Base-by-base conservation (phyloP, 2,797 vertebrate species). In the Esox lucius region DNA sequence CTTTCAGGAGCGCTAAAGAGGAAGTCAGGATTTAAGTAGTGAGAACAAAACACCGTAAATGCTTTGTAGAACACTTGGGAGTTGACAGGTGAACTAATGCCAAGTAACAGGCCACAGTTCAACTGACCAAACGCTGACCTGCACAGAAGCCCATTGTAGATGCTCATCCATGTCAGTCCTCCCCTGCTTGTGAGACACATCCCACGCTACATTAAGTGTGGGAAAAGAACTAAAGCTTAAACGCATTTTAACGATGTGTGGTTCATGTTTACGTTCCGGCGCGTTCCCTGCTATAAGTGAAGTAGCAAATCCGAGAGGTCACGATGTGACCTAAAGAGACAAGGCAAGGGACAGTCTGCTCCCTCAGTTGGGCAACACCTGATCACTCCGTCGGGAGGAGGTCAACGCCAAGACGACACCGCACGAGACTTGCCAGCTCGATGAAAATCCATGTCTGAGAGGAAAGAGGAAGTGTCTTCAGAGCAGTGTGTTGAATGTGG, bases 1-100 rank as follows among this genome's bases (percentile, higher is more conserved):
- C 72, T 79, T 53, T 77, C 70, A 77, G 68, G 31, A 46, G 67
- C 59, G 72, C 61, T 62, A n/a, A 75, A 49, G 71, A 80, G 74
- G 56, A 59, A 59, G 56, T 59, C n/a, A 24, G 56, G 56, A 24
- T n/a, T 22, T 24, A 59, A 22, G 56, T 59, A 59, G 22, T 59
- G 24, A 16, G n/a, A 59, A 59, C 56, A 59, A 59, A 59, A 59
- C 22, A 24, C 56, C 9, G 9, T 22, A 24, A 59, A 24, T 56
- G 56, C 56, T 59, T 59, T 59, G 56, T 59, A 24, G n/a, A 59
- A 59, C 56, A 12, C 56, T 22, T 8, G 53, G 53, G 56, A 59
- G 56, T n/a, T 59, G 56, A 59, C 56, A 59, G 56, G 22, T 4
- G n/a, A 12, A 59, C 56, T 59, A 56, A 56, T 56, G 51, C 6